phyloP scores from a whole-genome alignment of 2,797 vertebrate genomes.

The Pseudocheirus occidentalis region DNA sequence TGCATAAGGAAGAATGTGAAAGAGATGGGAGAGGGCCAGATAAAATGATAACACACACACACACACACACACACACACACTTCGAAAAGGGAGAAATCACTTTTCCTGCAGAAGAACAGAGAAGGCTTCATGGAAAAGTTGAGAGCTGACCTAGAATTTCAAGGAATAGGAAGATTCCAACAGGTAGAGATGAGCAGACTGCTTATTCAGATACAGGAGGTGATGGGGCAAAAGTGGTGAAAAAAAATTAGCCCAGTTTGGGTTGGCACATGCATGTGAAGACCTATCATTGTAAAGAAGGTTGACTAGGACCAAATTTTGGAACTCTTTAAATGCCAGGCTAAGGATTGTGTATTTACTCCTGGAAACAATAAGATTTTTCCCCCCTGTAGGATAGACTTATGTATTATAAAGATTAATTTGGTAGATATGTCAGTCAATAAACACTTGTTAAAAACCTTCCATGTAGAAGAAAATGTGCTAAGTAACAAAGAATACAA shows the following conservation, averaged over 20 bases:
- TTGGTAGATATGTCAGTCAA: not conserved
- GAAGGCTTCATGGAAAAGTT: not conserved
- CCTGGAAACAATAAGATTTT: not conserved
- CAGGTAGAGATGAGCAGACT: not conserved
- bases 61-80: not conserved
- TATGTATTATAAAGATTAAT: not conserved
- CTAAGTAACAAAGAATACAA: not conserved
- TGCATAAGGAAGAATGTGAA: not conserved
- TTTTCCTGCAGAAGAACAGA: not conserved
- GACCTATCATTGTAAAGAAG: not conserved
- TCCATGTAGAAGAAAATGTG: not conserved
- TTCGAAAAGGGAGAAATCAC: not conserved
- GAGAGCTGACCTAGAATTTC: not conserved
- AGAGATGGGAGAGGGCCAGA: not conserved
- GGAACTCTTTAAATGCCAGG: not conserved
- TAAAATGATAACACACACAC: not conserved
- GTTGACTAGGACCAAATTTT: not conserved
- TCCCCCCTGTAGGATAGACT: not conserved
- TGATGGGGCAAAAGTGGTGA: not conserved
- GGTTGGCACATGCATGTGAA: not conserved
- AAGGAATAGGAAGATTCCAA: not conserved
- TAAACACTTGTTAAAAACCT: not conserved
- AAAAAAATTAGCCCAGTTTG: not conserved
- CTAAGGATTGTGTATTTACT: not conserved
- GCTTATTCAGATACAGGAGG: not conserved